Conservation (phyloP, 2,888 invertebrate species). For the Drosophila nigritarsus region DNA sequence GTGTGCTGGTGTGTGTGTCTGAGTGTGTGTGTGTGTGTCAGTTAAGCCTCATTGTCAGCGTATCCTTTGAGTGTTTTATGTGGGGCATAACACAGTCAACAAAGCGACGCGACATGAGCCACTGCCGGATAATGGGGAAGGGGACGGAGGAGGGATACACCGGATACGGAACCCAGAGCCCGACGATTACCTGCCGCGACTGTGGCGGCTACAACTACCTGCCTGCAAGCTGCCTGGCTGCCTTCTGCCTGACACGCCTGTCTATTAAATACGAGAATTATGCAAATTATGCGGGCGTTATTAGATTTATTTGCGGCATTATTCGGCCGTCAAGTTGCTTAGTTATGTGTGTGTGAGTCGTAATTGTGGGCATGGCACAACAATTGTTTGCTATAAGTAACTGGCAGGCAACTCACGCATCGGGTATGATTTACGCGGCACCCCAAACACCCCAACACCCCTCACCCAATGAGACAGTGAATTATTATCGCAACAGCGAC, state of each 20-base stretch:
- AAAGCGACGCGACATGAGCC: conserved; percentile 31
- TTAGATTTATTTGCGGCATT: conserved; percentile 78
- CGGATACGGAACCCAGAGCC: conserved; percentile 30
- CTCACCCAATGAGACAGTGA: conserved; percentile 56
- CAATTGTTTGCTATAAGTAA: conserved; percentile 67
- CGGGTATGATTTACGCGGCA: conserved; percentile 66
- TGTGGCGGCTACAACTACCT: conserved; percentile 61
- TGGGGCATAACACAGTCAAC: conserved; percentile 46
- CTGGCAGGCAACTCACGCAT: conserved; percentile 58
- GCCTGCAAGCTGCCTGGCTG: conserved; percentile 1
- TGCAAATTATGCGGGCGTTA: conserved; percentile 79
- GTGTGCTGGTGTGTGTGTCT: background rate
- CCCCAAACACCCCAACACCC: background rate
- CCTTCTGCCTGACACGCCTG: conserved; percentile 19
- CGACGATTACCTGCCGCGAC: conserved; percentile 54
- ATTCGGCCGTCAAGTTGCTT: conserved; percentile 55
- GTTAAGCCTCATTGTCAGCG: conserved; percentile 79
- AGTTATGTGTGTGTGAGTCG: conserved; percentile 15
- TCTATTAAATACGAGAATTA: conserved; percentile 81
- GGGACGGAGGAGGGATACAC: background rate
- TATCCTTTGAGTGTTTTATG: conserved; percentile 81
- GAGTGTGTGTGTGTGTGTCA: conserved; percentile 30
- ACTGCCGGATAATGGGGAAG: conserved; percentile 1
- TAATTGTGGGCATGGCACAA: conserved; percentile 39
- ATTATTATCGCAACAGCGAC: conserved; percentile 71